Conservation (phyloP, 2,113 vertebrate species). For the Leucopternis melanops region DNA sequence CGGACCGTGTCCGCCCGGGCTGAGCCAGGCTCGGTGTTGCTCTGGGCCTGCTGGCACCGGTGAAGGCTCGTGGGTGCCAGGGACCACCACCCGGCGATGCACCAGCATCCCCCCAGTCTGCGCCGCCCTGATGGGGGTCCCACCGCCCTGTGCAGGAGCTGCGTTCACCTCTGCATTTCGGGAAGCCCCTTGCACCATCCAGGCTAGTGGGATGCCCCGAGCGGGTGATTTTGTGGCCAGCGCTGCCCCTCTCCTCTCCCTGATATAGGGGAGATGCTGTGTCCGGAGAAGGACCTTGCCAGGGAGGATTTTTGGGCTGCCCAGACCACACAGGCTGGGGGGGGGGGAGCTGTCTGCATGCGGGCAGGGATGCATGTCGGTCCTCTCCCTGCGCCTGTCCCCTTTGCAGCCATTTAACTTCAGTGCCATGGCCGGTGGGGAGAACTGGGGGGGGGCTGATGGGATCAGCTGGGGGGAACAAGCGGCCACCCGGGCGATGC, state of each 20-base stretch:
- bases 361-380: background rate
- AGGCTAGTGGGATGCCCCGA: background rate
- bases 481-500: background rate
- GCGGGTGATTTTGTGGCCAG: background rate
- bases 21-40: background rate
- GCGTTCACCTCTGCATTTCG: fast-evolving
- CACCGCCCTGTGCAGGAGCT: fast-evolving
- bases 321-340: background rate
- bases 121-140: fast-evolving
- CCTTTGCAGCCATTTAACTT: background rate
- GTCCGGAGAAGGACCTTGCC: no score
- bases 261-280: fast-evolving
- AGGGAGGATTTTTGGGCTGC: background rate
- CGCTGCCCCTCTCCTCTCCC: background rate
- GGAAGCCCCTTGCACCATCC: background rate
- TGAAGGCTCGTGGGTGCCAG: background rate
- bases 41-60: background rate
- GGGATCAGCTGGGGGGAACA: background rate
- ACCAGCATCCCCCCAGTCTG: background rate
- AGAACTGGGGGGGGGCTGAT: background rate
- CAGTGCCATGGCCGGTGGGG: background rate
- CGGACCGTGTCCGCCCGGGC: fast-evolving
- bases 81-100: background rate
- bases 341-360: background rate
- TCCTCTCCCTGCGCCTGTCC: background rate